phyloP scores from a whole-genome alignment of 2,888 invertebrate species.

The Ennomos erosarius region DNA sequence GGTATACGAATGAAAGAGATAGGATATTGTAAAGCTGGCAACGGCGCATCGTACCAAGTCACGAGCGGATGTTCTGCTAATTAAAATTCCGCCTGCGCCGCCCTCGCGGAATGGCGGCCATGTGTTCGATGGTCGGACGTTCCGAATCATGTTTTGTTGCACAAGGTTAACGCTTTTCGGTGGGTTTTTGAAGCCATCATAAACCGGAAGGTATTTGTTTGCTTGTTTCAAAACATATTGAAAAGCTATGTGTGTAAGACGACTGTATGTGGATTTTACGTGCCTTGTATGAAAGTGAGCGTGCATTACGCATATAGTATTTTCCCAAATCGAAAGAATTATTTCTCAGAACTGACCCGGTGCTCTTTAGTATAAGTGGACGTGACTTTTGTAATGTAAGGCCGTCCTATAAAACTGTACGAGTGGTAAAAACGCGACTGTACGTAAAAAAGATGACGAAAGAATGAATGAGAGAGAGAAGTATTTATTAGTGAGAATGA shows the following conservation, averaged over 20 bases:
- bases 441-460: conserved; percentile 46
- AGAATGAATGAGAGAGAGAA: conserved; percentile 66
- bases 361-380: conserved; percentile 77
- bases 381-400: conserved; percentile 74
- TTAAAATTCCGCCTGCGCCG: conserved; percentile 85
- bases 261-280: conserved; percentile 63
- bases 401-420: conserved; percentile 74
- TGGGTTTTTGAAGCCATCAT: conserved; percentile 61
- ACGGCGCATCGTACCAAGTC: conserved; percentile 76
- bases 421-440: conserved; percentile 54
- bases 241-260: conserved; percentile 65
- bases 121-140: conserved; percentile 82
- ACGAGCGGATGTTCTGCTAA: conserved; percentile 86
- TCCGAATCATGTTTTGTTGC: conserved; percentile 81
- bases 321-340: conserved; percentile 63
- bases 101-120: conserved; percentile 85
- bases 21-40: conserved; percentile 71
- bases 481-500: conserved; percentile 85
- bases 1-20: conserved; percentile 64
- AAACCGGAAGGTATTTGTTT: conserved; percentile 60
- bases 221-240: conserved; percentile 55
- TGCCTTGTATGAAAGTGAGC: conserved; percentile 62
- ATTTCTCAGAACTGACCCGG: conserved; percentile 81
- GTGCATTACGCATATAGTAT: conserved; percentile 67
- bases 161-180: conserved; percentile 80